Conservation (phyloP, 2,113 vertebrate species). For the Tachycineta bicolor region DNA sequence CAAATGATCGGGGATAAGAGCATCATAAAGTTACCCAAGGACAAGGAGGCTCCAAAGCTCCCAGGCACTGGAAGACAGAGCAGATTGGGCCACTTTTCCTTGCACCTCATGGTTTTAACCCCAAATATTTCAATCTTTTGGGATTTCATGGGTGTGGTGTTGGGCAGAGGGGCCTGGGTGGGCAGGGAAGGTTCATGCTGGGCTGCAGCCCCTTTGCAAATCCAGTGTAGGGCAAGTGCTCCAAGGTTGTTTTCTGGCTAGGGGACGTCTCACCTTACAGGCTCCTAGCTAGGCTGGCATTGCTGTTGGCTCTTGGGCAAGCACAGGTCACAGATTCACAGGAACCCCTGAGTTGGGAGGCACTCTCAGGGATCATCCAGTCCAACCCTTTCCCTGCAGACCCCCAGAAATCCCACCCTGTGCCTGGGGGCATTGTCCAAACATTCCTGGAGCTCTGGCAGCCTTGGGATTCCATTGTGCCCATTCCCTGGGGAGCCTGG, state of each 20-base stretch:
- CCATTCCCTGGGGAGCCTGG: neutral
- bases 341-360: neutral
- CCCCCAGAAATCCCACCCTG: neutral
- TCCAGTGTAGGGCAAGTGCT: neutral
- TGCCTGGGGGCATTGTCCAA: rapidly evolving
- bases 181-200: neutral
- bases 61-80: neutral
- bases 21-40: too few species aligned
- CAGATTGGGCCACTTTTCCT: neutral
- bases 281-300: neutral
- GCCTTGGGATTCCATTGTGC: rapidly evolving
- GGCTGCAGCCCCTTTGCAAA: neutral
- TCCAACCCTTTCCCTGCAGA: neutral
- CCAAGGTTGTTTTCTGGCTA: neutral
- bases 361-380: neutral
- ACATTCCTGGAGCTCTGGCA: neutral
- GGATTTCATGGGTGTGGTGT: neutral
- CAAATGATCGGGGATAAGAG: too few species aligned
- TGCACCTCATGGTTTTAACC: neutral
- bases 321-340: neutral
- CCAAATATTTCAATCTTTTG: neutral
- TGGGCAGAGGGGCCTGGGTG: neutral
- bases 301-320: neutral
- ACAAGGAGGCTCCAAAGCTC: neutral
- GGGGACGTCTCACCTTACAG: conserved; percentile 10